Percentiles rank a stretch among this genome's conserved stretches.
Evolutionary conservation across 2,113 vertebrate species (phyloP).

Genomic region (Myotis davidii): DNA sequence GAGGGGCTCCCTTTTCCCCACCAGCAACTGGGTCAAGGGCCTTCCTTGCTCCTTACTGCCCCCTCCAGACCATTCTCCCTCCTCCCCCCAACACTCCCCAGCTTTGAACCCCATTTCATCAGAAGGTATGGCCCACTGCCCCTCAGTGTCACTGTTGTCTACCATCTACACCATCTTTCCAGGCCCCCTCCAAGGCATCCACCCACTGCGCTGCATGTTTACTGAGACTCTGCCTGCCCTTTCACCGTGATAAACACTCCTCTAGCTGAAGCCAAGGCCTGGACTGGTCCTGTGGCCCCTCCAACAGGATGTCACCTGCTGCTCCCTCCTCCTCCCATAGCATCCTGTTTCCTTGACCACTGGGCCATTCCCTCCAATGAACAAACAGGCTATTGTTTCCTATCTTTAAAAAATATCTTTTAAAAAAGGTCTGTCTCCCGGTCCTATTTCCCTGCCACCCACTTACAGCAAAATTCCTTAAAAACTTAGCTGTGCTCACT

Average conservation of each 20-base stretch:
- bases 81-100: fast-evolving
- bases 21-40: fast-evolving
- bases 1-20: not conserved
- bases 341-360: not conserved
- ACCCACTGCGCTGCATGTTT: fast-evolving
- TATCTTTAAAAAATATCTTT: not conserved
- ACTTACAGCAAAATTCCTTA: not conserved
- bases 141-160: fast-evolving
- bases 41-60: no score
- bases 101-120: not conserved
- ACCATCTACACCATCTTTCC: not conserved
- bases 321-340: not conserved
- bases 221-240: not conserved
- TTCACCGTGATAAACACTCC: not conserved
- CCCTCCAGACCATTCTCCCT: not conserved
- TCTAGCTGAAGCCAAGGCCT: not conserved
- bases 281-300: not conserved
- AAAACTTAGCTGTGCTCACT: fast-evolving
- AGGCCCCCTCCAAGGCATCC: fast-evolving
- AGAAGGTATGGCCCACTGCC: not conserved
- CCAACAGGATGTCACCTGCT: fast-evolving
- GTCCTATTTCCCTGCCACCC: not conserved
- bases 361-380: not conserved
- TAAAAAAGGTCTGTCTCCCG: not conserved
- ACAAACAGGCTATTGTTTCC: not conserved